Conservation (phyloP, 1,140 invertebrate species). For the Listronotus oregonensis region DNA sequence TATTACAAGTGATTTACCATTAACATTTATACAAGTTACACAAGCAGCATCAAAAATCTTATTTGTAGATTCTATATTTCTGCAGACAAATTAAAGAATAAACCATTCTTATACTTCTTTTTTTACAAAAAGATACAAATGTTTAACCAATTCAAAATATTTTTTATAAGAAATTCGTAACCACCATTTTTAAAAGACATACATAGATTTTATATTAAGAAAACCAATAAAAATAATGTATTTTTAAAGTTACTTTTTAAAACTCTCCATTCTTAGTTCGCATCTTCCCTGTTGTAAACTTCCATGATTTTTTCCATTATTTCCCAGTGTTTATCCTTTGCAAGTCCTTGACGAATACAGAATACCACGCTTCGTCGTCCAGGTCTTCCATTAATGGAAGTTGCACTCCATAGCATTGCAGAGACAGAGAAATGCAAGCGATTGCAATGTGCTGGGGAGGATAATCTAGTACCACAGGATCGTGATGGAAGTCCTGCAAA, state of each 20-base stretch:
- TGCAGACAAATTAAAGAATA: no score
- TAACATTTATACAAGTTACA: no score
- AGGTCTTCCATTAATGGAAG: slow-evolving; percentile 76
- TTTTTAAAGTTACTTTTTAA: neutral
- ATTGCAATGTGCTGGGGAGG: slow-evolving; percentile 84
- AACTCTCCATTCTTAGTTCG: neutral
- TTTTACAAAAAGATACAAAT: no score
- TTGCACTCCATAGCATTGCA: slow-evolving; percentile 82
- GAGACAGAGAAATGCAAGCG: slow-evolving; percentile 79
- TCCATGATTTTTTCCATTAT: slow-evolving; percentile 86
- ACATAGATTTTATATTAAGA: no score
- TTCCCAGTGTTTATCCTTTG: slow-evolving; percentile 82
- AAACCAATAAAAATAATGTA: no score
- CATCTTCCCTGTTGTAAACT: slow-evolving; percentile 72
- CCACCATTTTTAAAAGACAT: no score
- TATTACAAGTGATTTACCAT: no score
- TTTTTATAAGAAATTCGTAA: no score
- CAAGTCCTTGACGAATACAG: slow-evolving; percentile 80
- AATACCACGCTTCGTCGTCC: slow-evolving; percentile 80
- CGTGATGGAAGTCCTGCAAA: slow-evolving; percentile 90
- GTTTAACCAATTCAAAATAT: no score
- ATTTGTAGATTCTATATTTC: no score
- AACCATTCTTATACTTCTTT: no score
- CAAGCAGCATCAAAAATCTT: no score
- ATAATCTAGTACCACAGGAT: slow-evolving; percentile 77